Evolutionary conservation across 92 coral and sea anemone species (phyloP).

Genomic region (Montipora capitata): DNA sequence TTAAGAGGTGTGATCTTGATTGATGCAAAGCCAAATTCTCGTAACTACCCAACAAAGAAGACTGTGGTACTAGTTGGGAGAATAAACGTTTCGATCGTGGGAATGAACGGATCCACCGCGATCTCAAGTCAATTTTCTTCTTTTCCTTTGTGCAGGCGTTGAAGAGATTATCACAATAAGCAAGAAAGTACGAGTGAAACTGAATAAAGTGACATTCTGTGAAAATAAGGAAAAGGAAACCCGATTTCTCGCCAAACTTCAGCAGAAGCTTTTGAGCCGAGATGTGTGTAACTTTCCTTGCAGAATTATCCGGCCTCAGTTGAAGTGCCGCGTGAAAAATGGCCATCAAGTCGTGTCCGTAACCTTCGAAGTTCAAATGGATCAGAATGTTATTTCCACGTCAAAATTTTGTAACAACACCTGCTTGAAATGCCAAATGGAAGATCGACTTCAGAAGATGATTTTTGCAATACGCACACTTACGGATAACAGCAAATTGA

Average conservation of each 20-base stretch:
- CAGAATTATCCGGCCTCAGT: constrained; percentile 64
- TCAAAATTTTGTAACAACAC: constrained; percentile 82
- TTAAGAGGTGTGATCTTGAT: too few relatives aligned
- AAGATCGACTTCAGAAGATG: constrained; percentile 81
- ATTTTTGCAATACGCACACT: constrained; percentile 79
- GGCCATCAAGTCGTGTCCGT: constrained; percentile 52
- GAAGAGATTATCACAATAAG: constrained; percentile 63
- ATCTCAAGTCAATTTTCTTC: background rate
- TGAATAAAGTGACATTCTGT: constrained; percentile 76
- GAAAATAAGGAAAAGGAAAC: constrained; percentile 34
- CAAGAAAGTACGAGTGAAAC: constrained; percentile 79
- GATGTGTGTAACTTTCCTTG: constrained; percentile 91
- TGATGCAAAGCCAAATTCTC: too few relatives aligned
- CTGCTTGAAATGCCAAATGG: constrained; percentile 89
- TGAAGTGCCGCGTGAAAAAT: constrained; percentile 72
- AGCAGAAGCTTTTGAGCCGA: constrained; percentile 74
- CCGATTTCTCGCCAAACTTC: constrained; percentile 72
- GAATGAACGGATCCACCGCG: background rate
- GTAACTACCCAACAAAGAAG: too few relatives aligned
- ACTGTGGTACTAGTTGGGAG: too few relatives aligned
- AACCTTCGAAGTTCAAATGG: constrained; percentile 81
- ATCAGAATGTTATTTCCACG: constrained; percentile 69
- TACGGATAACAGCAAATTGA: constrained; percentile 75
- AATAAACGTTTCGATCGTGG: background rate
- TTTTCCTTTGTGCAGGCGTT: background rate